Evolutionary conservation across 2,797 vertebrate genomes (phyloP).

Genomic region (Danio jaintianensis): DNA sequence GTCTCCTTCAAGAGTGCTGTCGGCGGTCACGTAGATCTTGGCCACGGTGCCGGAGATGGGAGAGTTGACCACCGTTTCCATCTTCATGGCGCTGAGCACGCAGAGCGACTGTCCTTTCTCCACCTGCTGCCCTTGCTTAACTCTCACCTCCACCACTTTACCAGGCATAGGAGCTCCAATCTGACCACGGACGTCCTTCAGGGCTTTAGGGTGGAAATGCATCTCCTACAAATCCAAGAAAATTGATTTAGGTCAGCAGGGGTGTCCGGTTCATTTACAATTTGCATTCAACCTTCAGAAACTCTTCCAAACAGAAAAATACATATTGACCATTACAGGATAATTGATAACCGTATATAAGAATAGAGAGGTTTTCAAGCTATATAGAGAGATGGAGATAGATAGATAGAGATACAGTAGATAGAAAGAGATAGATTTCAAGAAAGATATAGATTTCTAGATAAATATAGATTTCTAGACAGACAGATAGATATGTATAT

Average conservation of each 20-base stretch:
- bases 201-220: slow-evolving; percentile 94
- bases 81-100: slow-evolving; percentile 96
- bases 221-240: slow-evolving; percentile 81
- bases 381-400: too few species aligned
- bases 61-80: slow-evolving; percentile 95
- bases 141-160: slow-evolving; percentile 91
- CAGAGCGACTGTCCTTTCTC: slow-evolving; percentile 92
- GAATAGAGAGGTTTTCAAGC: too few species aligned
- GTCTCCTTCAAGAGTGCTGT: slow-evolving; percentile 89
- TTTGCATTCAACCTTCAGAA: not conserved
- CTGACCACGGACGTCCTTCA: slow-evolving; percentile 91
- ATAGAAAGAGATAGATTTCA: too few species aligned
- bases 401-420: too few species aligned
- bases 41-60: slow-evolving; percentile 84
- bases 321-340: not conserved
- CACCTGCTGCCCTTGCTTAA: slow-evolving; percentile 80
- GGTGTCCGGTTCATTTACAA: not conserved
- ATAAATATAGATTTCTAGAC: too few species aligned
- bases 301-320: not conserved
- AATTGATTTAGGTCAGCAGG: not conserved
- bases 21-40: slow-evolving; percentile 80
- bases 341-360: too few species aligned
- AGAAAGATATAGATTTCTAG: too few species aligned
- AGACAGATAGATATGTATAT: too few species aligned
- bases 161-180: slow-evolving; percentile 96